Evolutionary conservation across 2,888 invertebrate species (phyloP), one percentile per base, ranked within the genome.

Genomic region (Apodemia mormo): DNA sequence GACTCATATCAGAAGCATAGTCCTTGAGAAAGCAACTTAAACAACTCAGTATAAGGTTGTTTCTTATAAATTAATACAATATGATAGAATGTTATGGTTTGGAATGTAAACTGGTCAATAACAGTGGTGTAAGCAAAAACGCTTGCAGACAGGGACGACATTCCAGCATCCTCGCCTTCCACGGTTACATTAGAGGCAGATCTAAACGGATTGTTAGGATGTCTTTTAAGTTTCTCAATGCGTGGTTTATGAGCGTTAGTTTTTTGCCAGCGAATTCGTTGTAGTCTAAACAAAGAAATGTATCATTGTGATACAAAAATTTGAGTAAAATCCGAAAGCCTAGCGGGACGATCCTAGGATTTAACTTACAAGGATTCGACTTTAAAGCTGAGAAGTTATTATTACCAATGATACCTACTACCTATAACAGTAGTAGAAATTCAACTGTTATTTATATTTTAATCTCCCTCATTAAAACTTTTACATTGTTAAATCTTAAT

Each of bases 111-210:
- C 78, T 88, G 86, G 89, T 87, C 89, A 89, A 85, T 87, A 90
- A 85, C 85, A 79, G 83, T 77, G 84, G 82, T 78, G 76, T 80
- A 84, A 78, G 87, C 90, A 92, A 92, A 92, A 92, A 92, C 87
- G 76, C 78, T 76, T 70, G 85, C 86, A 87, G 89, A 86, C 87
- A 78, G 76, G 79, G 80, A 81, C 89, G 83, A 81, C 92, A 92
- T 91, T 92, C 92, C 82, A 79, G 76, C 81, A 74, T 77, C 81
- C 78, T 77, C 76, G 77, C 79, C 76, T 78, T 79, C 81, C 78
- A 75, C 76, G 80, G 80, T 79, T 80, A 82, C 81, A 83, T 85
- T 85, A 86, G 86, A 81, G 78, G 74, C 77, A 78, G 77, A 72
- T 79, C 82, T 85, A 87, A 85, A 78, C 77, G 81, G 74, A 81